Evolutionary conservation across 2,113 vertebrate species (phyloP).

Genomic region (Platysteira castanea): DNA sequence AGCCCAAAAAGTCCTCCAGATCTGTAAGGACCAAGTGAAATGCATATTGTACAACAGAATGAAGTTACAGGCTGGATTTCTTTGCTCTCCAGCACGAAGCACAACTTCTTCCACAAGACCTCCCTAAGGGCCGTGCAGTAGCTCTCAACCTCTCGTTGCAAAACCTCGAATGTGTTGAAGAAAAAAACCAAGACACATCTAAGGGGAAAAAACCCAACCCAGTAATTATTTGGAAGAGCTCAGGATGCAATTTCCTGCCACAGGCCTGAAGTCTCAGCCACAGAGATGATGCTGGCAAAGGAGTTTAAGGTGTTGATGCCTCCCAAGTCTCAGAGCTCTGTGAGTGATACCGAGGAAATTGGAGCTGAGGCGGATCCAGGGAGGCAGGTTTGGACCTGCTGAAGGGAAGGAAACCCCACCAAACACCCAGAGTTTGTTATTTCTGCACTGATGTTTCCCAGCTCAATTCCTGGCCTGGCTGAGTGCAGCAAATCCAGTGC

Average conservation of each 20-base stretch:
- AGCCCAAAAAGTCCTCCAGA: not conserved
- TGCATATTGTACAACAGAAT: not conserved
- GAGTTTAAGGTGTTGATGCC: not conserved
- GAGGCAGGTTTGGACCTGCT: not conserved
- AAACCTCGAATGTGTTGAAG: not conserved
- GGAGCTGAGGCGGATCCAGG: accelerated
- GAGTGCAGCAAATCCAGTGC: not conserved
- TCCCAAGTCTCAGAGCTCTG: not conserved
- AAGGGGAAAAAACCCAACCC: not conserved
- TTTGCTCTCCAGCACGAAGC: not conserved
- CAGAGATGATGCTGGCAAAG: not conserved
- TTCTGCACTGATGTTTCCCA: not conserved
- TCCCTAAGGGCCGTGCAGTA: accelerated
- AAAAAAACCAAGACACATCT: not conserved
- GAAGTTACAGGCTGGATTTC: not conserved
- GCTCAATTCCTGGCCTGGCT: not conserved
- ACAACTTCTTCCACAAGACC: not conserved
- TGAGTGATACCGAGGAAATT: not conserved
- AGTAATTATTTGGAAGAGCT: not conserved
- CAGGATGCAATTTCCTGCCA: not conserved
- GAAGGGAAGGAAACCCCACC: not conserved
- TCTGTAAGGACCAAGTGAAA: not conserved
- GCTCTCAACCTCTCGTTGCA: not conserved
- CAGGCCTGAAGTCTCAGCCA: not conserved
- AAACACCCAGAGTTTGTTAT: not conserved